Evolutionary conservation across 2,113 vertebrate species (phyloP), one percentile per base, ranked within the genome.

Genomic region (Pomatorhinus ruficollis): DNA sequence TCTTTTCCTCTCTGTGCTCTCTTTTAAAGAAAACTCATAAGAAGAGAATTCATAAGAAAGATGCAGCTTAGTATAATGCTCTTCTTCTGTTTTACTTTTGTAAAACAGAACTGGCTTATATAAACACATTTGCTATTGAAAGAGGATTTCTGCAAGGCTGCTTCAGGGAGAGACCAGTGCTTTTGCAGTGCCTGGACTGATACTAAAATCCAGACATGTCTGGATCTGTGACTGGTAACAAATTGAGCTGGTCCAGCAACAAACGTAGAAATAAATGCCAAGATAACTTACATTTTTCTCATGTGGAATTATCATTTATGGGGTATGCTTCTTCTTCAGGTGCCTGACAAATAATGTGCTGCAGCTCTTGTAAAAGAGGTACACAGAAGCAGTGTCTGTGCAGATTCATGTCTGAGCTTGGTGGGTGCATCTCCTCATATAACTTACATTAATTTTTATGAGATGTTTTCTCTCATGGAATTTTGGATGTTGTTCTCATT

Each of bases 361-460:
- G 50, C 35, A 90, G 66, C 44, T 86, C 71, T 66, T 75, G 31
- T 64, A 92, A 56, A 88, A 96, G 60, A 81, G 52, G 71, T 21
- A 79, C 49, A 44, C 42, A 85, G 83, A 60, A 78, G 28, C 87
- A 71, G n/a, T 44, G 54, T 54, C 78, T 83, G 52, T 80, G 68
- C 45, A 88, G 57, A 93, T 93, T 88, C 84, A 64, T 42, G 72
- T 77, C 59, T 70, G 52, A 90, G 47, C 47, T 72, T 10, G 1
- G 40, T 40, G 24, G 80, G 24, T 90, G 54, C 76, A 80, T 80
- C 44, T 91, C 37, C 42, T 94, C 45, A 70, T 56, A 59, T 20
- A 77, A n/a, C 60, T 91, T 70, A 64, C 39, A 88, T 80, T 69
- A 91, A 40, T 86, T 93, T 89, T 90, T 86, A 60, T 83, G 50